These are phyloP conservation scores for Neoitamus cyanurus DNA, from an alignment of 2,888 invertebrate genomes.

Conservation along the genomic window DNA sequence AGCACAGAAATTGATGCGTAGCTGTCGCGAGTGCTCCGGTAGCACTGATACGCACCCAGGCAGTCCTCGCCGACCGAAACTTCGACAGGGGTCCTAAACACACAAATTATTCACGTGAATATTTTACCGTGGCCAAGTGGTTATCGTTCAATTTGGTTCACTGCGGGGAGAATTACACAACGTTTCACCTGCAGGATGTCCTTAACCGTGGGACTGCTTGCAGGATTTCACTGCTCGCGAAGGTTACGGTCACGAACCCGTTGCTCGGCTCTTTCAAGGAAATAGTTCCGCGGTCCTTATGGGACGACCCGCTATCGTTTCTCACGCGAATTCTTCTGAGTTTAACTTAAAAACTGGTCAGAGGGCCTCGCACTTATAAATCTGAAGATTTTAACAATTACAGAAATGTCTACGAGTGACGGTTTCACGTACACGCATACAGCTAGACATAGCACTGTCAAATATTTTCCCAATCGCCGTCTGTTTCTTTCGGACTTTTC, in stretches of 20 bases:
- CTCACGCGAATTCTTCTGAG: not conserved
- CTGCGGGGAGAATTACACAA: not conserved
- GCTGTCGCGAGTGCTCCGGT: not conserved
- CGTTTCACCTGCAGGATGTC: not conserved
- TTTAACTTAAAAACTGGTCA: not conserved
- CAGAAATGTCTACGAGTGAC: constrained; percentile 18
- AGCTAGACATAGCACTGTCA: constrained; percentile 22
- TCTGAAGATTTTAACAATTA: not conserved
- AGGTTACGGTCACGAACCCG: not conserved
- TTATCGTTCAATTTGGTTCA: not conserved
- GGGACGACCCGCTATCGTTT: not conserved
- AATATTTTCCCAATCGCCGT: not conserved
- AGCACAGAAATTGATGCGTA: not conserved
- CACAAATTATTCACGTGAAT: not conserved
- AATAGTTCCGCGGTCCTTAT: not conserved
- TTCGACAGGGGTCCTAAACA: not conserved
- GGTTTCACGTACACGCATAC: constrained; percentile 25
- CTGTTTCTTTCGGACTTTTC: not conserved
- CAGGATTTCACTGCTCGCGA: not conserved
- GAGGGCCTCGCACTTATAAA: not conserved
- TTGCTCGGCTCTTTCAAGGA: not conserved
- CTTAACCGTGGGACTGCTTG: not conserved
- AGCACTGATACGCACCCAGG: not conserved
- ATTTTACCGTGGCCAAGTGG: not conserved
- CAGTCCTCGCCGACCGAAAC: not conserved